Evolutionary conservation across 2,888 invertebrate species (phyloP).

Genomic region (Germaria angustata): DNA sequence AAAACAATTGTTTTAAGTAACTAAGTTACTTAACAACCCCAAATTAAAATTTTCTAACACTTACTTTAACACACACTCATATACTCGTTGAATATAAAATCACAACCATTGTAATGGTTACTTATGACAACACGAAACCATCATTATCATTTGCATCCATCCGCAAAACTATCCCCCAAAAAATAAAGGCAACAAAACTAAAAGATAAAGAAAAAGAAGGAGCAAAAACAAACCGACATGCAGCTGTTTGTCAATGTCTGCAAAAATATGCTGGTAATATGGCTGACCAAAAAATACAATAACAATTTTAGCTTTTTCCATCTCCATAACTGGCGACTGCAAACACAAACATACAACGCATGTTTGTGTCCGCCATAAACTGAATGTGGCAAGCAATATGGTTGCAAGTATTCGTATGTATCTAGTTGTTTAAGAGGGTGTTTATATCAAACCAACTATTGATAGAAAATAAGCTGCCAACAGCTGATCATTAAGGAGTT

Average conservation of each 20-base stretch:
- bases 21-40: constrained; percentile 5
- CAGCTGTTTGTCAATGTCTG: constrained; percentile 57
- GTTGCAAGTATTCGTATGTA: not conserved
- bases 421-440: not conserved
- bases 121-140: constrained; percentile 56
- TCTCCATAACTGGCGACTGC: not conserved
- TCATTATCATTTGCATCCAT: constrained; percentile 52
- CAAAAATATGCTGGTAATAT: constrained; percentile 65
- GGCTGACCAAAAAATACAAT: constrained; percentile 63
- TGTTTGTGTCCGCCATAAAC: constrained; percentile 40
- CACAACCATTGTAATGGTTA: constrained; percentile 44
- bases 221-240: not conserved
- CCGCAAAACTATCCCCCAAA: constrained; percentile 60
- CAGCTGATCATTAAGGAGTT: not conserved
- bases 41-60: not conserved
- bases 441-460: not conserved
- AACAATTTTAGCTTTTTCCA: constrained; percentile 60
- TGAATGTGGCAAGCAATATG: constrained; percentile 23
- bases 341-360: constrained; percentile 42
- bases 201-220: too few species aligned
- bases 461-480: not conserved
- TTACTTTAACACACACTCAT: not conserved
- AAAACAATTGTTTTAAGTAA: not conserved
- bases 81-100: constrained; percentile 11
- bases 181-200: not conserved